phyloP scores from a whole-genome alignment of 2,888 invertebrate genomes.

The Geophilus truncorum region DNA sequence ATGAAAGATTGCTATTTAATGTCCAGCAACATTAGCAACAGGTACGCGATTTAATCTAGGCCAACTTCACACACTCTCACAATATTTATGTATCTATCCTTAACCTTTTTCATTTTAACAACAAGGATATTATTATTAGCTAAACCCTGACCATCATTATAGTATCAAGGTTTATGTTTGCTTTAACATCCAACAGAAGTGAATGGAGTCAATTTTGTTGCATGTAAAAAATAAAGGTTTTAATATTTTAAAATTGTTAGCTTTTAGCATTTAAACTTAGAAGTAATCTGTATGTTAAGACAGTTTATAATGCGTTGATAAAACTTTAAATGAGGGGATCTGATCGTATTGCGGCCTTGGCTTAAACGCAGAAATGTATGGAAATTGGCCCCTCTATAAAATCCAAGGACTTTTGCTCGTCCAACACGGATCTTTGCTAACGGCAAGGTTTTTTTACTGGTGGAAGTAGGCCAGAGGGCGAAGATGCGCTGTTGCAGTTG shows the following conservation, averaged over 20 bases:
- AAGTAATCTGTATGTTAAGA: background rate
- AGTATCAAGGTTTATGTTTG: background rate
- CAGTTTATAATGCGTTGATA: background rate
- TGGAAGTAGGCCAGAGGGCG: conserved; percentile 23
- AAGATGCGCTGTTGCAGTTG: conserved; percentile 1
- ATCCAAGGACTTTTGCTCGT: conserved; percentile 11
- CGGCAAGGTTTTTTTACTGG: background rate
- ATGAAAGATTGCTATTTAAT: too few relatives aligned
- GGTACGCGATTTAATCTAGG: background rate
- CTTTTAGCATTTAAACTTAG: background rate
- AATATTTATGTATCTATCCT: background rate
- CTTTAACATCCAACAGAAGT: background rate
- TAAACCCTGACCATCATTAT: conserved; percentile 3
- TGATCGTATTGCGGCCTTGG: background rate
- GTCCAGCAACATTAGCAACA: too few relatives aligned
- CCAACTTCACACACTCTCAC: background rate
- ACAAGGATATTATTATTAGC: background rate
- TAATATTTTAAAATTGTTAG: too few relatives aligned
- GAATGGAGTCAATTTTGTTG: too few relatives aligned
- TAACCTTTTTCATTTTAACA: background rate
- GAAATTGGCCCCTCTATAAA: background rate
- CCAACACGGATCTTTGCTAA: conserved; percentile 7
- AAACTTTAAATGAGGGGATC: background rate
- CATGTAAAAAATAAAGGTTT: too few relatives aligned
- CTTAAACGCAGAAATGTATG: background rate